phyloP scores from a whole-genome alignment of 2,797 vertebrate genomes.

The Danio tinwini region DNA sequence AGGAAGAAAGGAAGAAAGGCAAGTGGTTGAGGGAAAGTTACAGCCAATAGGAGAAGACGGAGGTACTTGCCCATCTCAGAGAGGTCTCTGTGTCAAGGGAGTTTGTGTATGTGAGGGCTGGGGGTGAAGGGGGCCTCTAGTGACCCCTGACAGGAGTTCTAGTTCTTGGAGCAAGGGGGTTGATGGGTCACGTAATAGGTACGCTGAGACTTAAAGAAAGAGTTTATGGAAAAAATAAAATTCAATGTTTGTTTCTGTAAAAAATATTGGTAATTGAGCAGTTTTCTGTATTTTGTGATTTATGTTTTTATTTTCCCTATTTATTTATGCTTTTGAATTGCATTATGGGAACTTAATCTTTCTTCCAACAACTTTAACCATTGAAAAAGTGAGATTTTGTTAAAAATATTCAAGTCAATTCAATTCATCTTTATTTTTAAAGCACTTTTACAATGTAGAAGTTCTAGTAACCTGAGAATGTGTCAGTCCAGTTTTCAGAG shows the following conservation, averaged over 20 bases:
- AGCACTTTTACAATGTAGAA: too few species aligned
- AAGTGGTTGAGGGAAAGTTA: conserved; percentile 23
- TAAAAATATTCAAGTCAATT: too few species aligned
- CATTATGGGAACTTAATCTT: too few species aligned
- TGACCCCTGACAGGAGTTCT: conserved; percentile 66
- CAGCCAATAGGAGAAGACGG: conserved; percentile 1
- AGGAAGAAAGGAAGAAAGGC: conserved; percentile 22
- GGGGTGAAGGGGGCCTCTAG: conserved; percentile 52
- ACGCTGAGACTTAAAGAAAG: conserved; percentile 7
- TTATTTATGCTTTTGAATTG: too few species aligned
- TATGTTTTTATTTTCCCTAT: too few species aligned
- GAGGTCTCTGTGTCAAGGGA: conserved; percentile 61
- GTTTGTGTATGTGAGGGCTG: conserved; percentile 51
- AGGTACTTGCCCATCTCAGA: background rate
- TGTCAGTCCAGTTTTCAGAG: too few species aligned
- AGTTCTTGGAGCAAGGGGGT: conserved; percentile 65
- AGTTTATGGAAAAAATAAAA: background rate
- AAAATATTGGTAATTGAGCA: too few species aligned
- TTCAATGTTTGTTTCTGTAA: background rate
- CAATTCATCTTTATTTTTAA: too few species aligned
- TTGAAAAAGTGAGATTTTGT: too few species aligned
- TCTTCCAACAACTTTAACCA: too few species aligned
- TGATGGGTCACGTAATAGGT: conserved; percentile 40
- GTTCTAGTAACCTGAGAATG: too few species aligned
- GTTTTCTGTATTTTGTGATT: too few species aligned